A percentile compares a stretch with the other conserved stretches of the same genome.
phyloP scores from a whole-genome alignment of 92 coral and sea anemone species.

The Porites lobata region DNA sequence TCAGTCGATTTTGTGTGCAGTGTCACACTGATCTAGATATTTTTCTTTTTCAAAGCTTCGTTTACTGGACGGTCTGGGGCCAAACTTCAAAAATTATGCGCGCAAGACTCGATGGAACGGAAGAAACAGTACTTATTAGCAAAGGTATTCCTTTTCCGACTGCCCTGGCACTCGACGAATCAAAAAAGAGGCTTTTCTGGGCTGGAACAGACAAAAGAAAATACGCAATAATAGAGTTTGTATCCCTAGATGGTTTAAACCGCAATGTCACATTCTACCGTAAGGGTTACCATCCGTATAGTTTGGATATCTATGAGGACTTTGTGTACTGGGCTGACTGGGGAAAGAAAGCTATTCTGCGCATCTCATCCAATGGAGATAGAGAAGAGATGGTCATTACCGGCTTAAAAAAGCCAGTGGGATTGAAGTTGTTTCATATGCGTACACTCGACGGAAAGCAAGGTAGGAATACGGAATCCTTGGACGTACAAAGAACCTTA shows the following conservation, averaged over 20 bases:
- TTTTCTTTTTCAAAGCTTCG: background rate
- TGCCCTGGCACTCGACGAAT: constrained; percentile 73
- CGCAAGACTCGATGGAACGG: constrained; percentile 73
- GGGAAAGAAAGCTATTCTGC: constrained; percentile 3
- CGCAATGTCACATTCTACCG: constrained; percentile 10
- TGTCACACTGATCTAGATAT: no score
- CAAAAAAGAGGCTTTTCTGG: constrained; percentile 74
- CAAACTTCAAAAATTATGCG: constrained; percentile 72
- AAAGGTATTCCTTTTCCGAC: constrained; percentile 80
- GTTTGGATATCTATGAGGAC: background rate
- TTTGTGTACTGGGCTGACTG: constrained; percentile 41
- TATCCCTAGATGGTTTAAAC: constrained; percentile 8
- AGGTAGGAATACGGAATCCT: constrained; percentile 13
- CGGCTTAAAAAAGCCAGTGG: constrained; percentile 20
- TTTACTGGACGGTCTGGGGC: constrained; percentile 94
- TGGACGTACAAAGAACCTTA: background rate
- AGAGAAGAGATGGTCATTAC: background rate
- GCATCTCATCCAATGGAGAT: background rate
- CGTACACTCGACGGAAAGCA: background rate
- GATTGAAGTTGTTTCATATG: constrained; percentile 6
- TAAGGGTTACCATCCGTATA: constrained; percentile 16
- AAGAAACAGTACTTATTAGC: constrained; percentile 55
- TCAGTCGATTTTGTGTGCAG: no score
- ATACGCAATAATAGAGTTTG: constrained; percentile 23
- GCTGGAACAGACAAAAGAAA: background rate